These are phyloP conservation scores for Crax fasciolata DNA, from an alignment of 2,797 vertebrate species.

Conservation along the genomic window DNA sequence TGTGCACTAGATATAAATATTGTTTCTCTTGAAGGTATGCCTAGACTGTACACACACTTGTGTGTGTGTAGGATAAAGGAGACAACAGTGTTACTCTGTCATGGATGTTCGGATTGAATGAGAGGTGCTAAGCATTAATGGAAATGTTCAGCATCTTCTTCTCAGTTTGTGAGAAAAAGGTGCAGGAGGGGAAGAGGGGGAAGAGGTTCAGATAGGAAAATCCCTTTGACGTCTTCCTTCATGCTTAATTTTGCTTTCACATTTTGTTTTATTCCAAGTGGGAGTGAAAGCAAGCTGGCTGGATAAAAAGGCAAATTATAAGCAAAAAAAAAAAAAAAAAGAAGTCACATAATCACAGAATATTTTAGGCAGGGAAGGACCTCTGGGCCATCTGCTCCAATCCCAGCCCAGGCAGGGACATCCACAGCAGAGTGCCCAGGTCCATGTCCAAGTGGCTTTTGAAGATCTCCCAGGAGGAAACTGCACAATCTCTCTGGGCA, in stretches of 20 bases:
- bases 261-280: slow-evolving; percentile 13
- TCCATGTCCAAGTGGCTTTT: background rate
- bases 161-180: background rate
- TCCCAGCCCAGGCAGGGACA: background rate
- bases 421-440: background rate
- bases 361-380: background rate
- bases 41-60: background rate
- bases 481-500: background rate
- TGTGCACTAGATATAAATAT: background rate
- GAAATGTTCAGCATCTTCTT: background rate
- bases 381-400: background rate
- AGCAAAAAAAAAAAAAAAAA: background rate
- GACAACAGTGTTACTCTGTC: background rate
- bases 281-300: background rate
- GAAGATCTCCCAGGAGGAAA: background rate
- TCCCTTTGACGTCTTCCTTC: background rate
- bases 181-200: background rate
- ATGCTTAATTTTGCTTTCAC: background rate
- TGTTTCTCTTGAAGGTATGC: background rate
- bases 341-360: background rate
- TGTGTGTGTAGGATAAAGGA: background rate
- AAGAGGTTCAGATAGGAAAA: background rate
- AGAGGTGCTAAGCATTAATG: background rate
- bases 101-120: background rate
- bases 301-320: background rate